Base-by-base conservation (phyloP, 2,797 vertebrate genomes). In the Oreortyx pictus region DNA sequence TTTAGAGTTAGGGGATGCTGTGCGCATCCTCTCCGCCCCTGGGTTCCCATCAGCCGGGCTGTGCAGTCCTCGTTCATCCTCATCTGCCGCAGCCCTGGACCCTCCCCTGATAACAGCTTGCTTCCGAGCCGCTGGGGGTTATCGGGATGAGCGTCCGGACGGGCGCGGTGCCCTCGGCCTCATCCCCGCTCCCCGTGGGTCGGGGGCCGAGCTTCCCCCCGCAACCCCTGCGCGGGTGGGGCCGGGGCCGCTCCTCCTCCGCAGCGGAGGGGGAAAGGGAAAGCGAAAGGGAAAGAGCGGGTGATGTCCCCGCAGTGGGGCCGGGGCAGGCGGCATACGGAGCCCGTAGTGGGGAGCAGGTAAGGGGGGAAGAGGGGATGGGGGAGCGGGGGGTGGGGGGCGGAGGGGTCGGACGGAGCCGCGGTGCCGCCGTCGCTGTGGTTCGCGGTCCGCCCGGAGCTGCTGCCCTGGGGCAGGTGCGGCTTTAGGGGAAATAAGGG, bases 31-130 rank as follows among this genome's bases (percentile, higher is more conserved):
- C 24, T 9, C 1, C n/a, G 3, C 44, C 33, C 22, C 8, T 14
- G 4, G 13, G 15, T 19, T 25, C 11, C 1, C 11, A 3, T 17
- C 22, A 4, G 27, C 61, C 2, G 6, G 5, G 60, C 52, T 9
- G 23, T 41, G 70, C 50, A 31, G 44, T 9, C 50, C 0, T 1
- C 1, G 6, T 16, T 8, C 20, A 49, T 59, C 56, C 1, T 11
- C 62, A 35, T 0, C 0, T 7, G 35, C 20, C 33, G 62, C 56
- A 24, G 41, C 54, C 25, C 75, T 1, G 3, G 68, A 37, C 61
- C 67, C 9, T 54, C 5, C 22, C 67, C 46, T 13, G 11, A 24
- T 12, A 66, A 39, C 15, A 19, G 25, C 22, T 2, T 19, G 13
- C 11, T 33, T 24, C 13, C 4, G 14, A 37, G 52, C 33, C 18